phyloP scores from a whole-genome alignment of 2,888 invertebrate genomes.

The Lithophane ornitopus region DNA sequence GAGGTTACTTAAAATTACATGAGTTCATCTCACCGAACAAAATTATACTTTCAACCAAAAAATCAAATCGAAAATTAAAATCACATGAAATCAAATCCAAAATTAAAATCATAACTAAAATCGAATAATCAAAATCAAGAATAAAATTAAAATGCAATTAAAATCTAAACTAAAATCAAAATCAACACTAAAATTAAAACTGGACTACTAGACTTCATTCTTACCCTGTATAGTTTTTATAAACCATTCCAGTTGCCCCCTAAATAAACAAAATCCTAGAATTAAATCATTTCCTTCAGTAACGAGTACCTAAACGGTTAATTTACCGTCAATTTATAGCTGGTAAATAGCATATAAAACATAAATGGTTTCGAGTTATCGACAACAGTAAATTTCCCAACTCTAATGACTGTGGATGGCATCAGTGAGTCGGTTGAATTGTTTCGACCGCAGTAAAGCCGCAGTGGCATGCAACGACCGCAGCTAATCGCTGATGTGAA shows the following conservation, averaged over 20 bases:
- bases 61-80: too few relatives aligned
- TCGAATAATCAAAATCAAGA: too few relatives aligned
- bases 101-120: too few relatives aligned
- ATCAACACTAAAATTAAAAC: too few relatives aligned
- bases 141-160: too few relatives aligned
- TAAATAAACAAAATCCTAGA: neutral
- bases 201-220: too few relatives aligned
- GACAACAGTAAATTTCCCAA: conserved; percentile 13
- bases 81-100: too few relatives aligned
- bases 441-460: conserved; percentile 30
- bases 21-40: too few relatives aligned
- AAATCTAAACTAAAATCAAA: too few relatives aligned
- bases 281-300: conserved; percentile 26
- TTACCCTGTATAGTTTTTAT: neutral
- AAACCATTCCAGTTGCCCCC: too few relatives aligned
- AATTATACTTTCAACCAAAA: too few relatives aligned
- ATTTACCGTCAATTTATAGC: conserved; percentile 13
- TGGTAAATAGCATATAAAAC: conserved; percentile 26
- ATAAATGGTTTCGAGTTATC: conserved; percentile 18
- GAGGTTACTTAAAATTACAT: too few relatives aligned
- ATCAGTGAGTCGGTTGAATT: neutral
- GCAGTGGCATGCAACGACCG: conserved; percentile 44
- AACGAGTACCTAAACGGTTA: neutral
- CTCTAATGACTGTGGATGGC: conserved; percentile 11
- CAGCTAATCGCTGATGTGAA: conserved; percentile 17